A percentile compares a stretch with the other conserved stretches of the same genome.
Conservation (phyloP, 2,888 invertebrate genomes). For the Himalopsyche tibetana region DNA sequence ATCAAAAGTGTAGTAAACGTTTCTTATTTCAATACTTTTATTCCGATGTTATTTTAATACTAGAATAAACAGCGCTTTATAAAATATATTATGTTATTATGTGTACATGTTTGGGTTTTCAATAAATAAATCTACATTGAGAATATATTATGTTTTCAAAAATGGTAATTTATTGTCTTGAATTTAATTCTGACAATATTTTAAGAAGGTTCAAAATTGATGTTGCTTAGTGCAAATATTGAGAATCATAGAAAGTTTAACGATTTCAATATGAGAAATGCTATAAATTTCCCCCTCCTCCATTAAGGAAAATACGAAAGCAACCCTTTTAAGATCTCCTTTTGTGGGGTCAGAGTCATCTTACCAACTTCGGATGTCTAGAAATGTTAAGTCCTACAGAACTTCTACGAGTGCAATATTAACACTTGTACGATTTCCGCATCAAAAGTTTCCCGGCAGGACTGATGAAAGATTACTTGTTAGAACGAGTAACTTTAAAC, state of each 20-base stretch:
- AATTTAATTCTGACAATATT: too few relatives aligned
- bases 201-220: too few relatives aligned
- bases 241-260: slow-evolving; percentile 11
- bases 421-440: slow-evolving; percentile 38
- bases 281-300: slow-evolving; percentile 52
- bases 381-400: slow-evolving; percentile 3
- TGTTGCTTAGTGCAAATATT: not conserved
- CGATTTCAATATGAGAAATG: slow-evolving; percentile 41
- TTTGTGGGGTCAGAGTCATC: slow-evolving; percentile 57
- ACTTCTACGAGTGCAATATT: slow-evolving; percentile 38
- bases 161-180: too few relatives aligned
- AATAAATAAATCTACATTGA: too few relatives aligned
- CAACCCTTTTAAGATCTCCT: slow-evolving; percentile 61
- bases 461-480: slow-evolving; percentile 4
- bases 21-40: too few relatives aligned
- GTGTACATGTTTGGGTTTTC: too few relatives aligned
- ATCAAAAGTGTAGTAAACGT: too few relatives aligned
- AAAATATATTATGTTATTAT: too few relatives aligned
- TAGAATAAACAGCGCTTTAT: too few relatives aligned
- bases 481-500: not conserved
- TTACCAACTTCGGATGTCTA: slow-evolving; percentile 24
- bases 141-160: too few relatives aligned
- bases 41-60: too few relatives aligned
- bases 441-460: slow-evolving; percentile 23
- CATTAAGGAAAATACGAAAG: slow-evolving; percentile 58